These are phyloP conservation scores for Ecliptopera silaceata DNA, from an alignment of 2,888 invertebrate species.

Conservation along the genomic window DNA sequence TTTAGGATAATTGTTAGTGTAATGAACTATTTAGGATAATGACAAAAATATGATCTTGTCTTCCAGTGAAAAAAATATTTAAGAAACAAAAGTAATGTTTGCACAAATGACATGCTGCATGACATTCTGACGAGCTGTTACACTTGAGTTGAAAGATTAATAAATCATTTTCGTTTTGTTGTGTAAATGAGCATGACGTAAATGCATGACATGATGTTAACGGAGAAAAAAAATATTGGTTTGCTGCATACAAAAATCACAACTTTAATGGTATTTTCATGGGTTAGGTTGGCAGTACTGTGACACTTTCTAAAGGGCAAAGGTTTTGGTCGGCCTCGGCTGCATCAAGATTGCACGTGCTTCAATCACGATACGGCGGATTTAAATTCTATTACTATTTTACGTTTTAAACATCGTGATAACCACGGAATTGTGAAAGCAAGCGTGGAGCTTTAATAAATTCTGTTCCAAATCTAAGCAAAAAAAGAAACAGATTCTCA, in stretches of 20 bases:
- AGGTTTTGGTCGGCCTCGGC: conserved; percentile 45
- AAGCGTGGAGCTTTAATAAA: not conserved
- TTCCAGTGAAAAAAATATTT: too few species aligned
- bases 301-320: conserved; percentile 38
- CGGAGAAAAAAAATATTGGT: too few species aligned
- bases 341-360: conserved; percentile 53
- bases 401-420: conserved; percentile 28
- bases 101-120: not conserved
- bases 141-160: not conserved
- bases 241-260: not conserved
- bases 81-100: not conserved
- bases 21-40: too few species aligned
- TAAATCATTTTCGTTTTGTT: not conserved
- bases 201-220: too few species aligned
- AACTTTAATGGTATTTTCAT: not conserved
- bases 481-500: too few species aligned
- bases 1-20: too few species aligned
- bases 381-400: conserved; percentile 47
- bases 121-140: not conserved
- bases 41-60: too few species aligned
- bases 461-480: not conserved
- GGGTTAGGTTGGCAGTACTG: conserved; percentile 1
- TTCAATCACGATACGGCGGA: conserved; percentile 48
- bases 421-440: conserved; percentile 1
- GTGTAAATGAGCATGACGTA: not conserved